Evolutionary conservation across 2,113 vertebrate genomes (phyloP).

Genomic region (Ardeotis arabs): DNA sequence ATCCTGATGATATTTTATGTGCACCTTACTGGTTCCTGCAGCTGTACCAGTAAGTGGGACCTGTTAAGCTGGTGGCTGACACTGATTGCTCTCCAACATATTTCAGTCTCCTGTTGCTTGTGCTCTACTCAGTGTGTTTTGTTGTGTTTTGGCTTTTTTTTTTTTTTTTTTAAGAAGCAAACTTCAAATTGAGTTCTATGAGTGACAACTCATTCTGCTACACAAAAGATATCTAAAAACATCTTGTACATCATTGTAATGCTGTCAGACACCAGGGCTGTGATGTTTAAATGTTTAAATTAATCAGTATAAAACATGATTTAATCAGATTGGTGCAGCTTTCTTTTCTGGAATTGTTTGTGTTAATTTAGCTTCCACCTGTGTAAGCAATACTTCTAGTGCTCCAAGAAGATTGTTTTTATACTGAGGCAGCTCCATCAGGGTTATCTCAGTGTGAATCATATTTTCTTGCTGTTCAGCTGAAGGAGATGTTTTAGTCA

Average conservation of each 20-base stretch:
- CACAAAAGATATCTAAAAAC: not conserved
- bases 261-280: not conserved
- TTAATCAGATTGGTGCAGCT: not conserved
- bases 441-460: not conserved
- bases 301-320: not conserved
- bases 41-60: too few relatives aligned
- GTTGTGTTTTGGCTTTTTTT: not conserved
- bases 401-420: not conserved
- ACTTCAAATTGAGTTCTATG: not conserved
- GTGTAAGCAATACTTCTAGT: not conserved
- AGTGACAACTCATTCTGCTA: not conserved
- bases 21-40: not conserved
- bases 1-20: not conserved
- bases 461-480: not conserved
- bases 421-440: not conserved
- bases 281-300: not conserved
- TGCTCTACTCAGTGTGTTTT: not conserved
- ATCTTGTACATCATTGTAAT: not conserved
- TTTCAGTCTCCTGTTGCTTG: not conserved
- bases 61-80: not conserved
- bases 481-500: not conserved
- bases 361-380: accelerated
- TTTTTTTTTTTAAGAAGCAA: not conserved
- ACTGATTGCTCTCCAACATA: too few relatives aligned
- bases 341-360: not conserved